A percentile compares a stretch with the other conserved stretches of the same genome.
These are phyloP conservation scores for Cercopithecus mona DNA, from an alignment of 2,113 vertebrate species.

Conservation along the genomic window DNA sequence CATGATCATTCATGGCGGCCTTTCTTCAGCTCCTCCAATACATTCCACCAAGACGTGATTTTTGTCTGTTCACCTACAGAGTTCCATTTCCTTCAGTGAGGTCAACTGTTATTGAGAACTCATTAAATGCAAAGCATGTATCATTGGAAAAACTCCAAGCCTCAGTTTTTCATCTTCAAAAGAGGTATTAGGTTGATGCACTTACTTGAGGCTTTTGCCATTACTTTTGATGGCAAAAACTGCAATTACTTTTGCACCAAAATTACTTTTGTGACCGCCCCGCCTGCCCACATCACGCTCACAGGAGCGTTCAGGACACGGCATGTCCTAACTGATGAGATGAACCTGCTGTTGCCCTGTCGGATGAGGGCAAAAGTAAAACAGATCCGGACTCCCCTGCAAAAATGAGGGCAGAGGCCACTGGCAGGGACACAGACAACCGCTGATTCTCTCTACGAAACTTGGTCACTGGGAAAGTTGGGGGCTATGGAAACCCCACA, in stretches of 20 bases:
- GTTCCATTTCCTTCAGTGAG: background rate
- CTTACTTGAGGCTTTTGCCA: too few relatives aligned
- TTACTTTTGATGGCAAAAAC: too few relatives aligned
- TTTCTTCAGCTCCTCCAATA: background rate
- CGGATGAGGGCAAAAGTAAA: background rate
- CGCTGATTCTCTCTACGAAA: too few relatives aligned
- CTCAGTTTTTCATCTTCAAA: background rate
- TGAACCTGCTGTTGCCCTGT: background rate
- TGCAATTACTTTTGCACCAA: too few relatives aligned
- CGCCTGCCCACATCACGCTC: fast-evolving
- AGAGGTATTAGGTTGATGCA: background rate
- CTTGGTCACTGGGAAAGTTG: background rate
- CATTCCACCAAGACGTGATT: background rate
- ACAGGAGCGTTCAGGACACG: background rate
- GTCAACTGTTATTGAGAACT: background rate
- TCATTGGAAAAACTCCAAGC: background rate
- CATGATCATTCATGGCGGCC: fast-evolving
- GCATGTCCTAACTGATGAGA: background rate
- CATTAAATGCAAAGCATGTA: background rate
- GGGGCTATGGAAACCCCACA: background rate
- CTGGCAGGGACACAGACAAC: background rate
- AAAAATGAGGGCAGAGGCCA: background rate
- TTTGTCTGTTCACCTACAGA: background rate
- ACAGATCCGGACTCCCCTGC: too few relatives aligned
- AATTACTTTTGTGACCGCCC: too few relatives aligned